Base-by-base conservation (phyloP, 2,888 invertebrate genomes). In the Sesamia inferens region DNA sequence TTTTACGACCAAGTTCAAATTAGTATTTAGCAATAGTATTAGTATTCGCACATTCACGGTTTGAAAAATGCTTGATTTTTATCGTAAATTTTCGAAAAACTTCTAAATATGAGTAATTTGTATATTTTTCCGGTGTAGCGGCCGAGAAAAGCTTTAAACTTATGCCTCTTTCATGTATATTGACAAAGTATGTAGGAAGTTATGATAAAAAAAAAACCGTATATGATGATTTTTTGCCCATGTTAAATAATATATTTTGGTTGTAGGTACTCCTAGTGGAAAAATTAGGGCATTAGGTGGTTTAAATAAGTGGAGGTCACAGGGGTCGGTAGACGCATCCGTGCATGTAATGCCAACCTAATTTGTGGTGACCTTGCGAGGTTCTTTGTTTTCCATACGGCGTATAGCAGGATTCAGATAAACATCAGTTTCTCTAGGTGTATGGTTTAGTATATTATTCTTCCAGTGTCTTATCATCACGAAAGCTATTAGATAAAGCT, bases 351-450 rank as follows among this genome's bases (percentile, higher is more conserved):
- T 66, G 31, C 44, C 65, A 74, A 59, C 77, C 76, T 78, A 83
- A 83, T 83, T 80, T 79, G 65, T 47, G 65, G 39, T 76, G 76
- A 74, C 85, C 85, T 84, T 82, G 78, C n/a, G 22, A 47, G 42
- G 44, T 68, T 57, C 51, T 78, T 65, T 42, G 48, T 31, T 62
- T 55, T 63, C 48, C 44, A 82, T 62, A 64, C 13, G 22, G 22
- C 10, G 22, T n/a, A 55, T 51, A 62, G 62, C 62, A 16, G 44
- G 55, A 5, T 74, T 42, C 19, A 48, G 19, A 51, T n/a, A 19
- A 16, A 57, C 44, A 51, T 39, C 13, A 1, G 31, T 62, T 59
- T 31, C 7, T 6, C 16, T 22, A 4, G 13, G 10, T n/a, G 51
- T 11, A 16, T 69, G 59, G 39, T 59, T 62, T 19, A 74, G 19